phyloP scores from a whole-genome alignment of 2,113 vertebrate species.

The Megatriorchis doriae region DNA sequence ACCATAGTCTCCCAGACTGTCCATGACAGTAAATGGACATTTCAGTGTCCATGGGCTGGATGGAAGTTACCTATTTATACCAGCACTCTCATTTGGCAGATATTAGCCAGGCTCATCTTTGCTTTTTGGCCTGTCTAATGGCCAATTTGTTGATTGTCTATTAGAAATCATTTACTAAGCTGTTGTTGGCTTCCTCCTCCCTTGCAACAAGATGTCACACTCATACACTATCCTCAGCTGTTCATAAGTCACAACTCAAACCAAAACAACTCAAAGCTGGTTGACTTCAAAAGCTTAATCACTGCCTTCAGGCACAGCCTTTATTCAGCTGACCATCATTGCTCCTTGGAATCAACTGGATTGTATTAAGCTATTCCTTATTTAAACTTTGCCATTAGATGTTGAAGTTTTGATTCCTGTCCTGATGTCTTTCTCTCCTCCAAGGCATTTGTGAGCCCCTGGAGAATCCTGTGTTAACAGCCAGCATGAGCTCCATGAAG shows the following conservation, averaged over 20 bases:
- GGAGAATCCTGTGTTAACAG: neutral
- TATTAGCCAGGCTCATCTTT: neutral
- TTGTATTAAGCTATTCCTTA: neutral
- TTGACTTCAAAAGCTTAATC: neutral
- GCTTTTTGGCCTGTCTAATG: neutral
- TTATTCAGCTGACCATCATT: neutral
- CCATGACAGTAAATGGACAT: neutral
- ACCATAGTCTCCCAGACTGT: neutral
- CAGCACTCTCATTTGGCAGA: neutral
- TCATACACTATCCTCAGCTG: neutral
- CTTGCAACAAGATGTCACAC: neutral
- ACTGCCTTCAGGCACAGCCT: neutral
- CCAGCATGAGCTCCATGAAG: neutral
- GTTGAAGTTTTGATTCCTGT: neutral
- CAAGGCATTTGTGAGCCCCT: neutral
- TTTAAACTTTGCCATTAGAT: neutral
- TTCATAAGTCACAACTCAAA: neutral
- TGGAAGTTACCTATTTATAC: neutral
- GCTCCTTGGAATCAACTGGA: neutral
- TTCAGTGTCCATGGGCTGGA: rapidly evolving
- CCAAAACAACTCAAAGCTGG: neutral
- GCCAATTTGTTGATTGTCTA: neutral
- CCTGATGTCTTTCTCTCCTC: neutral
- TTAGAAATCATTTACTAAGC: neutral
- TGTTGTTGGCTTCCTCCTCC: neutral